Percentiles rank a stretch among this genome's conserved stretches.
phyloP scores from a whole-genome alignment of 2,113 vertebrate species.

The Tor tambroides region DNA sequence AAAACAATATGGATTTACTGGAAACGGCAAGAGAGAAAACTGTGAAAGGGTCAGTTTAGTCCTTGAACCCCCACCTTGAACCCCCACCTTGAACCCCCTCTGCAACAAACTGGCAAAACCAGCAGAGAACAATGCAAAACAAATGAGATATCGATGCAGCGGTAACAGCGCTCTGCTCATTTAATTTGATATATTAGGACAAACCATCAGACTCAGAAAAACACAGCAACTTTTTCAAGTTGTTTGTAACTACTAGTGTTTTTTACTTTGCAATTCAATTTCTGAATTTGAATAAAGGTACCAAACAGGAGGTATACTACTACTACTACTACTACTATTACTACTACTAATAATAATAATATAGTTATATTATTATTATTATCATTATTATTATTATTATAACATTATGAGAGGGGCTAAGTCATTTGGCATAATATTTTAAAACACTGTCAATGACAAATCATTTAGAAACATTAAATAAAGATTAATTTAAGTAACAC shows the following conservation, averaged over 20 bases:
- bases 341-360: background rate
- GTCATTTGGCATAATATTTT: no score
- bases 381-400: no score
- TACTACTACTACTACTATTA: background rate
- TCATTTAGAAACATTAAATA: no score
- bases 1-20: slow-evolving; percentile 25
- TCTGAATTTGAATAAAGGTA: background rate
- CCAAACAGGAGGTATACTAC: background rate
- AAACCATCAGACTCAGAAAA: slow-evolving; percentile 16
- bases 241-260: background rate
- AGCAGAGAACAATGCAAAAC: slow-evolving; percentile 3
- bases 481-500: no score
- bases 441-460: no score
- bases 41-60: slow-evolving; percentile 10
- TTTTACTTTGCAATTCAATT: background rate
- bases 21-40: slow-evolving; percentile 11
- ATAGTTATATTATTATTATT: no score
- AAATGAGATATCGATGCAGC: background rate
- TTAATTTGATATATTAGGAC: background rate
- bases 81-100: background rate
- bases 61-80: background rate
- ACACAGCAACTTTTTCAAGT: background rate
- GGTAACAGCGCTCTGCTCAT: background rate
- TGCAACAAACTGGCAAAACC: slow-evolving; percentile 5
- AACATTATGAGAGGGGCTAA: no score